phyloP scores from a whole-genome alignment of 2,797 vertebrate species.

The Schizopygopsis pylzovi region DNA sequence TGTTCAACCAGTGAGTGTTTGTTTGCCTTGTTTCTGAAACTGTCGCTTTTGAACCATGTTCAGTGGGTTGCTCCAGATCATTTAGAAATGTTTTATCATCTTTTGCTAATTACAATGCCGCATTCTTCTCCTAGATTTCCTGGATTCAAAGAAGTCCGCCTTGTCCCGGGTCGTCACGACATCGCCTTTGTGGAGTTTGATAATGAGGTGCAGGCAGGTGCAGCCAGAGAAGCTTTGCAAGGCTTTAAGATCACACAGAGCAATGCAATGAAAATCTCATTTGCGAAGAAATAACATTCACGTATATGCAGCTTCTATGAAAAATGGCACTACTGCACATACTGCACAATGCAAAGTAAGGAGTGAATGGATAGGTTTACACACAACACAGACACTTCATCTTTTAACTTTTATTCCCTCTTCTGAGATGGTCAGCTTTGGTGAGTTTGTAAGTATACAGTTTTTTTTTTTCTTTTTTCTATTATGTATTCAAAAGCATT shows the following conservation, averaged over 20 bases:
- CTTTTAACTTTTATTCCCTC: not conserved
- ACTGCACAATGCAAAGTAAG: conserved; percentile 21
- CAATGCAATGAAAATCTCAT: conserved; percentile 96
- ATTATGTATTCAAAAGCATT: conserved; percentile 81
- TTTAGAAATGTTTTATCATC: not conserved
- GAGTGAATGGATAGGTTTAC: not conserved
- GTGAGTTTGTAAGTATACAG: conserved; percentile 58
- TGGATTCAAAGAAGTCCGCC: conserved; percentile 94
- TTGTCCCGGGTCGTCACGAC: conserved; percentile 91
- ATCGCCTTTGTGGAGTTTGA: conserved; percentile 97
- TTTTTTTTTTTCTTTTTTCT: conserved; percentile 19
- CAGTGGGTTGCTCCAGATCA: not conserved
- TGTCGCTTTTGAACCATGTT: not conserved
- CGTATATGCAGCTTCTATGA: too few species aligned
- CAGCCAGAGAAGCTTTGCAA: conserved; percentile 88
- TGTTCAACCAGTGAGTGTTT: conserved; percentile 92
- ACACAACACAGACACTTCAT: not conserved
- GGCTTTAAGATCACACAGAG: conserved; percentile 96
- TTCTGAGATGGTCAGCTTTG: conserved; percentile 47
- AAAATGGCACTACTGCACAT: not conserved
- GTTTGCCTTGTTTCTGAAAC: not conserved
- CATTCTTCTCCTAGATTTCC: conserved; percentile 75
- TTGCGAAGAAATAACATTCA: conserved; percentile 88
- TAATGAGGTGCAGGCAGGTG: conserved; percentile 90
- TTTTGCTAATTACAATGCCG: not conserved